These are phyloP conservation scores for Drosophila nikananu DNA, from an alignment of 1,140 invertebrate species.

Conservation along the genomic window DNA sequence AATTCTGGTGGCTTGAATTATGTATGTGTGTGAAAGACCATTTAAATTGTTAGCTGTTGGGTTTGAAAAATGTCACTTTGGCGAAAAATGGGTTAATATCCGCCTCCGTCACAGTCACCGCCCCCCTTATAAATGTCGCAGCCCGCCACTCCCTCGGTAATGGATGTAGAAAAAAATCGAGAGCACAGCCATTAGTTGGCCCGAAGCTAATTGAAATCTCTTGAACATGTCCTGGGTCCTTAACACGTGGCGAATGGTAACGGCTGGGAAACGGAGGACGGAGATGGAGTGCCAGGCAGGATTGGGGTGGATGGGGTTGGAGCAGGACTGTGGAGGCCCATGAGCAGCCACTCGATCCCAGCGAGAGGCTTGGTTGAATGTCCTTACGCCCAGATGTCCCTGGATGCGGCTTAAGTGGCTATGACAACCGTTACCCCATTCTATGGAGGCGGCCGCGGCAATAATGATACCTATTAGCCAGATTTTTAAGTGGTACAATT, in stretches of 20 bases:
- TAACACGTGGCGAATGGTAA: slow-evolving; percentile 21
- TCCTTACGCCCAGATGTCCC: slow-evolving; percentile 38
- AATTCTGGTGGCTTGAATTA: neutral
- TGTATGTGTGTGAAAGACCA: neutral
- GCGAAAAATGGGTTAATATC: slow-evolving; percentile 35
- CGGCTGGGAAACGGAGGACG: slow-evolving; percentile 3
- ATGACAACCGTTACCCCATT: slow-evolving; percentile 35
- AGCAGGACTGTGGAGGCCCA: neutral
- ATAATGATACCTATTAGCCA: neutral
- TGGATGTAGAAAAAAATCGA: slow-evolving; percentile 20
- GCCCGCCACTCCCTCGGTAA: neutral
- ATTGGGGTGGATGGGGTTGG: neutral
- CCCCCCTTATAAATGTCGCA: slow-evolving; percentile 13
- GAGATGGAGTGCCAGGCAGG: slow-evolving; percentile 17
- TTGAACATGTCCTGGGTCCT: slow-evolving; percentile 39
- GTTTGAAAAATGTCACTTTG: slow-evolving; percentile 16
- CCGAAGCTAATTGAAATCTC: slow-evolving; percentile 51
- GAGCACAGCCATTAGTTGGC: slow-evolving; percentile 35
- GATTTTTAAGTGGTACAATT: neutral
- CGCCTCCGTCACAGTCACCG: neutral
- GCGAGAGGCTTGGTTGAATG: slow-evolving; percentile 31
- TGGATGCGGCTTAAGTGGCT: slow-evolving; percentile 43
- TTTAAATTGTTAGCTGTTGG: neutral
- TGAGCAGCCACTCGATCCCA: slow-evolving; percentile 16
- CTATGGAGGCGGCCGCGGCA: neutral